Conservation (phyloP, 2,113 vertebrate species). For the Phylloscopus trochiloides region DNA sequence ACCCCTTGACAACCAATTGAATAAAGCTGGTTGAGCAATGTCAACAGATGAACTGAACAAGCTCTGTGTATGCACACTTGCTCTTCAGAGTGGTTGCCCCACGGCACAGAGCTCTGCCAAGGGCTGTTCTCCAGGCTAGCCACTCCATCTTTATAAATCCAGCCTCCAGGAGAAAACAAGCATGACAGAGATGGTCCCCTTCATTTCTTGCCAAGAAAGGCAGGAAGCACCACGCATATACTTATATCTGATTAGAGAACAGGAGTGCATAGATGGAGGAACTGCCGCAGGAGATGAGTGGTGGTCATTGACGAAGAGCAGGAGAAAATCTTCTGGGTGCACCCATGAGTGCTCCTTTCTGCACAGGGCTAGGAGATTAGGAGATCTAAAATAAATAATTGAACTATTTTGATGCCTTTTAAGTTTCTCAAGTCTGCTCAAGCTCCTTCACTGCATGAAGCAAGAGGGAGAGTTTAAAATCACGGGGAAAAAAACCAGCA, state of each 20-base stretch:
- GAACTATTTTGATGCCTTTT: not conserved
- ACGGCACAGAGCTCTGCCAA: not conserved
- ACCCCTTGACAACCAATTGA: rapidly evolving
- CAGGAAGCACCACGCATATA: not conserved
- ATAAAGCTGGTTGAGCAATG: not conserved
- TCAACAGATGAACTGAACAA: not conserved
- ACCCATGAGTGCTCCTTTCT: not conserved
- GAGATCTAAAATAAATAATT: not conserved
- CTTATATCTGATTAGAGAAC: not conserved
- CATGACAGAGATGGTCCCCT: not conserved
- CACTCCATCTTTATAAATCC: not conserved
- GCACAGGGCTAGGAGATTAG: not conserved
- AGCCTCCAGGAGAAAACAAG: not conserved
- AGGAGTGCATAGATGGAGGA: rapidly evolving
- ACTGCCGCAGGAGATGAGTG: not conserved
- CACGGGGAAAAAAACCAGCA: rapidly evolving
- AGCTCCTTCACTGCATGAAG: not conserved
- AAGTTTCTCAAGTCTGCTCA: not conserved
- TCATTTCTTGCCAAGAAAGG: not conserved
- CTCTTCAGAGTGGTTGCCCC: not conserved
- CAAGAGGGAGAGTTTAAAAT: not conserved
- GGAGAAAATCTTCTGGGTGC: not conserved
- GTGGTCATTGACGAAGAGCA: not conserved
- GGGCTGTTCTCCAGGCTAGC: not conserved
- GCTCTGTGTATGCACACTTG: rapidly evolving